Base-by-base conservation (phyloP, 2,797 vertebrate genomes). In the Tauraco hartlaubi region DNA sequence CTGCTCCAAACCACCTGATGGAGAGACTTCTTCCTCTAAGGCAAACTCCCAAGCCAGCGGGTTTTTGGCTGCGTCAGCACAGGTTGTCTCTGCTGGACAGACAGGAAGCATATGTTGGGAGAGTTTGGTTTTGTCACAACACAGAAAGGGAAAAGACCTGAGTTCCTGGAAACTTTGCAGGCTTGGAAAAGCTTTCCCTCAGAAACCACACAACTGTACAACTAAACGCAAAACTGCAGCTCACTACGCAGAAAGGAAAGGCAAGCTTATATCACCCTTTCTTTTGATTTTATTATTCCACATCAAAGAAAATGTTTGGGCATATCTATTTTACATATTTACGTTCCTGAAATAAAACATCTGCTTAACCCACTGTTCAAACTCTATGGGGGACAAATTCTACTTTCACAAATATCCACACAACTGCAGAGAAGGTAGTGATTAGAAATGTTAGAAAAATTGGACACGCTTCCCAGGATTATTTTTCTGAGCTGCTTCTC, bases 401-500 rank as follows among this genome's bases (percentile, higher is more conserved):
- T 85, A 2, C 74, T 91, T 91, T 86, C 69, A 92, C 6, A 39
- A 69, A 86, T 61, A 84, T 29, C 58, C 69, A 85, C 63, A 75
- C 66, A 80, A 86, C 52, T 72, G 69, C 41, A 52, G 61, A 78
- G 76, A 92, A 95, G 61, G 75, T 61, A 80, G 83, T 71, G 91
- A 94, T 94, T 94, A 96, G 56, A 95, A 96, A 89, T 17, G 89
- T 79, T 95, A 74, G 85, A 96, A 97, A 90, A 97, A 97, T 83
- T 90, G 64, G 95, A 96, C 90, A 93, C 89, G 77, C 81, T 93
- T 78, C 26, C 68, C 62, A 59, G 71, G 76, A 95, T 95, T 97
- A 90, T 80, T 95, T 92, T 94, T 88, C 92, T 96, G 92, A 97
- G 71, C 76, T 78, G 48, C 9, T 75, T 94, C 80, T 84, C 25